Evolutionary conservation across 2,888 invertebrate species (phyloP).

Genomic region (Dynastes tityus): DNA sequence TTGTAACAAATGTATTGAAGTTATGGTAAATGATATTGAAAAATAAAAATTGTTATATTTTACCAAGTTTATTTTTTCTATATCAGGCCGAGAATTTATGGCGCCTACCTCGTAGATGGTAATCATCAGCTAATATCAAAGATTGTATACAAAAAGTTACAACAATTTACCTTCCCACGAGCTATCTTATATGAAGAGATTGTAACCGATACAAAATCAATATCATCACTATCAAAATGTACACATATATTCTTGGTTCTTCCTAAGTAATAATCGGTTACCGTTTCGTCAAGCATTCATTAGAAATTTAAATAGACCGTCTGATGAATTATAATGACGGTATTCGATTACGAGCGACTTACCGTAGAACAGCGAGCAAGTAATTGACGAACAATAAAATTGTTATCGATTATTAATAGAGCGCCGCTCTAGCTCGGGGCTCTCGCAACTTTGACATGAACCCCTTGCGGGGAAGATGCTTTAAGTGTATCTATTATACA

Average conservation of each 20-base stretch:
- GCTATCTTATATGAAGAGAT: too few relatives aligned
- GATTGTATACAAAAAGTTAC: too few relatives aligned
- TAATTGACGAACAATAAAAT: constrained; percentile 41
- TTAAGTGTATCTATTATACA: background rate
- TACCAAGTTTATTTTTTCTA: too few relatives aligned
- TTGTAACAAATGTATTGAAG: too few relatives aligned
- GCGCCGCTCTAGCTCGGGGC: constrained; percentile 11
- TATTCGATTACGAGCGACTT: constrained; percentile 32
- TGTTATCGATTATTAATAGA: constrained; percentile 38
- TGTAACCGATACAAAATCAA: constrained; percentile 4
- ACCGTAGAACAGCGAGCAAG: constrained; percentile 18
- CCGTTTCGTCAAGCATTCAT: constrained; percentile 16
- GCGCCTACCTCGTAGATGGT: too few relatives aligned
- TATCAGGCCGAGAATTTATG: too few relatives aligned
- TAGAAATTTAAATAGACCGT: constrained; percentile 34
- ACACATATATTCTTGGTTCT: background rate
- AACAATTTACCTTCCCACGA: too few relatives aligned
- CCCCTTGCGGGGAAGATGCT: background rate
- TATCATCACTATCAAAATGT: constrained; percentile 6
- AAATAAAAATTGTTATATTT: too few relatives aligned
- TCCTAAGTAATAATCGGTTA: constrained; percentile 13
- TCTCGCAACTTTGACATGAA: constrained; percentile 11
- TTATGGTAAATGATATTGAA: too few relatives aligned
- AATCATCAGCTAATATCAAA: too few relatives aligned
- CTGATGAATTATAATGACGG: constrained; percentile 28